These are phyloP conservation scores for Heliconius cydno DNA, from an alignment of 2,888 invertebrate genomes.

Conservation along the genomic window DNA sequence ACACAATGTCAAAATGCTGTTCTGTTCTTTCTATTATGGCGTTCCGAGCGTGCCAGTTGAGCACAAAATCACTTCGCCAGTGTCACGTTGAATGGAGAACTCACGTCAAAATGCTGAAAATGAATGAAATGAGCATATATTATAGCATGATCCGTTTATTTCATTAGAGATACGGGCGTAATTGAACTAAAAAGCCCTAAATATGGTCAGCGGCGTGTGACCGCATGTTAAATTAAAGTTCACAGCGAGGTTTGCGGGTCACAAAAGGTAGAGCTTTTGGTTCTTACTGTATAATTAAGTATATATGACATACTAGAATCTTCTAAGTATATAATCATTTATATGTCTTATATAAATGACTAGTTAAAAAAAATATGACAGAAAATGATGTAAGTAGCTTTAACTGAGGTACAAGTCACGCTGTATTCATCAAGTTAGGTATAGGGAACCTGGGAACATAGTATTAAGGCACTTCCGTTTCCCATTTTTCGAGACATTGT, in stretches of 20 bases:
- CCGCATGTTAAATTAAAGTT: slow-evolving; percentile 33
- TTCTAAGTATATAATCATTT: background rate
- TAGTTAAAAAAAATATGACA: too few species aligned
- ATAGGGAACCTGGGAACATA: too few species aligned
- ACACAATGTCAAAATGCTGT: background rate
- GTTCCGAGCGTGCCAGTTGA: too few species aligned
- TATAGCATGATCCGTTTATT: background rate
- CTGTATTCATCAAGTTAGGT: too few species aligned
- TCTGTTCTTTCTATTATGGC: too few species aligned
- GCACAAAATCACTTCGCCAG: too few species aligned
- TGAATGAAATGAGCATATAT: background rate
- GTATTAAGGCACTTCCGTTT: too few species aligned
- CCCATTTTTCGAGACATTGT: too few species aligned
- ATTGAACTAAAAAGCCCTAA: slow-evolving; percentile 20
- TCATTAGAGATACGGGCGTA: slow-evolving; percentile 21
- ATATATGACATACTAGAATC: background rate
- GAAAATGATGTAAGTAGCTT: too few species aligned
- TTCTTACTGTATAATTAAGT: background rate
- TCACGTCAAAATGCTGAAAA: too few species aligned
- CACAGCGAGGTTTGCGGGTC: slow-evolving; percentile 22
- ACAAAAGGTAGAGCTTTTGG: slow-evolving; percentile 28
- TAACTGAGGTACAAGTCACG: too few species aligned
- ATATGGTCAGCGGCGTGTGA: slow-evolving; percentile 29
- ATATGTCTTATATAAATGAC: background rate
- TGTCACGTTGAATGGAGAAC: too few species aligned